Evolutionary conservation across 2,797 vertebrate species (phyloP).

Genomic region (Oryzias sinensis): DNA sequence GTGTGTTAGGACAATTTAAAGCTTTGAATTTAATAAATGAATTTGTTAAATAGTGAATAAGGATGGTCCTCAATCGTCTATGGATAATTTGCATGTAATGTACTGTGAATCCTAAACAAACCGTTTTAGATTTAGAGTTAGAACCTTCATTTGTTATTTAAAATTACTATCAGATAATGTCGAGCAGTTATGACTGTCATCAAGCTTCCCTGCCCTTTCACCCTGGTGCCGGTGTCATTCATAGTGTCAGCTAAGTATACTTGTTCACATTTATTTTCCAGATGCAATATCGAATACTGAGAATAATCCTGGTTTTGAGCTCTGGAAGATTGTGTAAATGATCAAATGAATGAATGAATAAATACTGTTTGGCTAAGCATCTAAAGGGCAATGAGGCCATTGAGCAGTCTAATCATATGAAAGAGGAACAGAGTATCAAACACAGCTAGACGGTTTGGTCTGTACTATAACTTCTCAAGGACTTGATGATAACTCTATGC

Average conservation of each 20-base stretch:
- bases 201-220: slow-evolving; percentile 3
- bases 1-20: too few relatives aligned
- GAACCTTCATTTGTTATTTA: slow-evolving; percentile 5
- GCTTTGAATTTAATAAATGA: too few relatives aligned
- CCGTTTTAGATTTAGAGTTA: slow-evolving; percentile 10
- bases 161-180: slow-evolving; percentile 36
- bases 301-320: slow-evolving; percentile 1
- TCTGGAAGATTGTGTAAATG: background rate
- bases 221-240: slow-evolving; percentile 9
- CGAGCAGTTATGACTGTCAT: slow-evolving; percentile 8
- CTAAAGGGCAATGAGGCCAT: slow-evolving; percentile 21
- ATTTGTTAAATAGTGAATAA: too few relatives aligned
- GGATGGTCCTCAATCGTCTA: too few relatives aligned
- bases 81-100: slow-evolving; percentile 15
- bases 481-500: slow-evolving; percentile 44
- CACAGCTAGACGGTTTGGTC: slow-evolving; percentile 64
- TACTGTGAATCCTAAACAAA: slow-evolving; percentile 40
- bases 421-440: slow-evolving; percentile 47
- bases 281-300: slow-evolving; percentile 1
- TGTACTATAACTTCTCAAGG: slow-evolving; percentile 56
- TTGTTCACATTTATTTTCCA: slow-evolving; percentile 14
- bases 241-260: background rate
- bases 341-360: slow-evolving; percentile 15
- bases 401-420: slow-evolving; percentile 55
- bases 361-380: slow-evolving; percentile 23